Conservation (phyloP, 2,888 invertebrate genomes). For the Argyresthia albistria region DNA sequence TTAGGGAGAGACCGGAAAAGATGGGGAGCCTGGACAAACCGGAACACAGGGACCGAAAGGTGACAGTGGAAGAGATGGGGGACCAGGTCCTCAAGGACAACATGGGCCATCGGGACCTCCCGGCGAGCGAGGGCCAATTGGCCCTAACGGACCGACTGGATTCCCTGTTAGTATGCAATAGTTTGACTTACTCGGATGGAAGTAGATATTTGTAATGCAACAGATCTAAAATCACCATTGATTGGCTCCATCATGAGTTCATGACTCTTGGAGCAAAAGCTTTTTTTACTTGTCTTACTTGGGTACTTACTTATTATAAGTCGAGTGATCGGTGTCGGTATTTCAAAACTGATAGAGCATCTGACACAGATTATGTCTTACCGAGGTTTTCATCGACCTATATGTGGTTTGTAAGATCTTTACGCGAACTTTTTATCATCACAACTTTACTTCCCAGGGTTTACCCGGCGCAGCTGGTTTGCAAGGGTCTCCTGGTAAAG, state of each 20-base stretch:
- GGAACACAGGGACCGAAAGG: conserved; percentile 85
- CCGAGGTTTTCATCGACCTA: too few relatives aligned
- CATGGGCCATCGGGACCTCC: conserved; percentile 80
- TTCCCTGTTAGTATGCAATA: conserved; percentile 74
- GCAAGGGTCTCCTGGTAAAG: conserved; percentile 84
- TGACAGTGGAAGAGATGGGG: conserved; percentile 84
- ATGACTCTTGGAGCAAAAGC: neutral
- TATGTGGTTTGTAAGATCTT: too few relatives aligned
- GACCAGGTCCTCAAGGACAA: conserved; percentile 80
- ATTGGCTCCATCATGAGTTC: neutral
- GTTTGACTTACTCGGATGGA: neutral
- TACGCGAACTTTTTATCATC: neutral
- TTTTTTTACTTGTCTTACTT: too few relatives aligned
- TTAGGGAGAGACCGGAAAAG: conserved; percentile 85
- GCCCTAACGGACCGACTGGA: conserved; percentile 83
- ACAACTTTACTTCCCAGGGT: conserved; percentile 53
- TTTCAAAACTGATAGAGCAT: too few relatives aligned
- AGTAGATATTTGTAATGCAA: neutral
- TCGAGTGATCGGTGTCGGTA: too few relatives aligned
- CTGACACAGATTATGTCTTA: too few relatives aligned
- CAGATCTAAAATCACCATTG: neutral
- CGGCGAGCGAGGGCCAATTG: conserved; percentile 84
- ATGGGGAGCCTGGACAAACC: conserved; percentile 82
- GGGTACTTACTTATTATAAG: too few relatives aligned
- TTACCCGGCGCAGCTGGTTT: conserved; percentile 82